Percentiles rank a stretch among this genome's conserved stretches.
These are phyloP conservation scores for Haemorhous mexicanus DNA, from an alignment of 2,113 vertebrate species.

Conservation along the genomic window DNA sequence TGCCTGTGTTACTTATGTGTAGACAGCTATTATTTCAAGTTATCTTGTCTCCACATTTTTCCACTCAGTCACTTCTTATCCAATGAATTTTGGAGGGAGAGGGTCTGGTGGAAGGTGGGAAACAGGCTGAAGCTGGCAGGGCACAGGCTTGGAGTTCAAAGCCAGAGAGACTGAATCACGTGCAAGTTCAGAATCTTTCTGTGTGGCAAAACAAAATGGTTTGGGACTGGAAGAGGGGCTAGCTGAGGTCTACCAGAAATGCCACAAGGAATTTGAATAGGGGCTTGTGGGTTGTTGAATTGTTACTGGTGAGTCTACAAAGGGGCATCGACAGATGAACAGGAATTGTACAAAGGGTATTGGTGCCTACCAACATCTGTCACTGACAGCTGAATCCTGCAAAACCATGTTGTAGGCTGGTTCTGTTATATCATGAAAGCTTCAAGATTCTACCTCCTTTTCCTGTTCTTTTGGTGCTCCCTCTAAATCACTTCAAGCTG, in stretches of 20 bases:
- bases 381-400: not conserved
- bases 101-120: not conserved
- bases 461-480: not conserved
- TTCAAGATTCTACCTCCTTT: not conserved
- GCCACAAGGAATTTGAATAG: not conserved
- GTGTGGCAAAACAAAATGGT: not conserved
- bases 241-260: not conserved
- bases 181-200: not conserved
- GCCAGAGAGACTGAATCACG: not conserved
- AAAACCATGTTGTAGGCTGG: not conserved
- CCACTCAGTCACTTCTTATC: not conserved
- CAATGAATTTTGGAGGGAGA: not conserved
- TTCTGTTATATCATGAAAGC: not conserved
- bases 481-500: not conserved
- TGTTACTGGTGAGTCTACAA: not conserved
- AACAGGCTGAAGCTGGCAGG: not conserved
- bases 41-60: not conserved
- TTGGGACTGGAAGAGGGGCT: not conserved
- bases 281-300: not conserved
- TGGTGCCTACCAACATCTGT: rapidly evolving
- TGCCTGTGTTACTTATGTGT: not conserved
- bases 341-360: too few relatives aligned
- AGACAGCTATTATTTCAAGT: not conserved
- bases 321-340: not conserved
- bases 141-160: not conserved